phyloP scores from a whole-genome alignment of 2,888 invertebrate genomes.

The Platerodrilus igneus region DNA sequence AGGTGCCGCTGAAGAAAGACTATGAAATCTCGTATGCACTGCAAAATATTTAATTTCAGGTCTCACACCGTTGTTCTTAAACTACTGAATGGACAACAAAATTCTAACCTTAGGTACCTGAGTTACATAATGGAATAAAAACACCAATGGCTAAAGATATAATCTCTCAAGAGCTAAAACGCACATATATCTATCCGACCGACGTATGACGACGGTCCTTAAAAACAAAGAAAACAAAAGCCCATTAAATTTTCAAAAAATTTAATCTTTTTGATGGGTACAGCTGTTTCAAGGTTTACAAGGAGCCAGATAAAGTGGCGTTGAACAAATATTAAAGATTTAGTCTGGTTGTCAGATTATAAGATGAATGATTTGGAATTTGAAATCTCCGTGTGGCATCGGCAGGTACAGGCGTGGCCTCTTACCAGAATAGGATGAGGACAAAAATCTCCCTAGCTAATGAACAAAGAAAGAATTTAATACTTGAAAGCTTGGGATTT shows the following conservation, averaged over 20 bases:
- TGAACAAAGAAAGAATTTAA: conserved; percentile 13
- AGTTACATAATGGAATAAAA: no score
- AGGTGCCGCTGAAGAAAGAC: no score
- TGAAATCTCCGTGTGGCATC: conserved; percentile 41
- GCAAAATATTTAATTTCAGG: no score
- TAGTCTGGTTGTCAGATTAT: conserved; percentile 51
- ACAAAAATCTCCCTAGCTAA: conserved; percentile 13
- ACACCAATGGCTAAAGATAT: no score
- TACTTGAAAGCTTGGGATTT: conserved; percentile 19
- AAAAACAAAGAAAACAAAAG: no score
- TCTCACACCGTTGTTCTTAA: no score
- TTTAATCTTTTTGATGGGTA: conserved; percentile 20
- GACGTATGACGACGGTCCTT: no score
- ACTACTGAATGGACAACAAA: no score
- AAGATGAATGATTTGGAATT: conserved; percentile 54
- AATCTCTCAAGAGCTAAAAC: no score
- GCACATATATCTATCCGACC: no score
- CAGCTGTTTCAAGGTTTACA: conserved; percentile 27
- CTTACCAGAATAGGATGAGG: conserved; percentile 19
- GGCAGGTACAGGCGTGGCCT: conserved; percentile 27
- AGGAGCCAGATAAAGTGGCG: conserved; percentile 25
- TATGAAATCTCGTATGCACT: no score
- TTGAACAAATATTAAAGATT: conserved; percentile 31
- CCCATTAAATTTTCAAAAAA: conserved; percentile 23
- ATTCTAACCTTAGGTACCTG: no score